Conservation (phyloP, 2,797 vertebrate species). For the Benthosema pterotum region DNA sequence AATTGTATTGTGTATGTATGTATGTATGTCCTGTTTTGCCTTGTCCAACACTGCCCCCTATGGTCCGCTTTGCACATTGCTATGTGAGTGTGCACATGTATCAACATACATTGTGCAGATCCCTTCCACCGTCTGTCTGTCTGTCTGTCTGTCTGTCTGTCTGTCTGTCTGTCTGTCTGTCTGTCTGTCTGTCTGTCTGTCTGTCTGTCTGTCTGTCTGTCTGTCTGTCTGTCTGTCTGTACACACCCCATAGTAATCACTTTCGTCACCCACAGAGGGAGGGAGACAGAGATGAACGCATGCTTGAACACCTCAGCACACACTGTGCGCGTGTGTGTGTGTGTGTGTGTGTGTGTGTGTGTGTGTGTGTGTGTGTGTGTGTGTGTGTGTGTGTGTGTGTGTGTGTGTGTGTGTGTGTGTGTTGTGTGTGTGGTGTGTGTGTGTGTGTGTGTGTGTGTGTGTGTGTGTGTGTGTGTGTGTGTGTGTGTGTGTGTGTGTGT, state of each 20-base stretch:
- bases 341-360: too few species aligned
- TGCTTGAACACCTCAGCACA: conserved; percentile 17
- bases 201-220: background rate
- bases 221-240: conserved; percentile 35
- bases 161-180: conserved; percentile 35
- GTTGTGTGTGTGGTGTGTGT: too few species aligned
- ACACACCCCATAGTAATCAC: conserved; percentile 50
- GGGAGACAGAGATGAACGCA: conserved; percentile 27
- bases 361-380: too few species aligned
- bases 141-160: conserved; percentile 32
- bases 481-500: too few species aligned
- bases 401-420: too few species aligned
- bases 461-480: too few species aligned
- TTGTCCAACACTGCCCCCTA: conserved; percentile 60
- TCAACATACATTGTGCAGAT: too few species aligned
- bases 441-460: too few species aligned
- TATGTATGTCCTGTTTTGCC: background rate
- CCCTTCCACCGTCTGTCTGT: conserved; percentile 8
- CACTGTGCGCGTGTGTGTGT: too few species aligned
- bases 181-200: conserved; percentile 37
- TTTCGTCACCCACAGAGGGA: conserved; percentile 12
- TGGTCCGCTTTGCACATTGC: conserved; percentile 24
- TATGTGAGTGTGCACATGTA: too few species aligned
- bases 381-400: too few species aligned
- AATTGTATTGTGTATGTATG: background rate